A percentile compares a stretch with the other conserved stretches of the same genome.
Evolutionary conservation across 2,888 invertebrate species (phyloP).

Genomic region (Monopis laevigella): DNA sequence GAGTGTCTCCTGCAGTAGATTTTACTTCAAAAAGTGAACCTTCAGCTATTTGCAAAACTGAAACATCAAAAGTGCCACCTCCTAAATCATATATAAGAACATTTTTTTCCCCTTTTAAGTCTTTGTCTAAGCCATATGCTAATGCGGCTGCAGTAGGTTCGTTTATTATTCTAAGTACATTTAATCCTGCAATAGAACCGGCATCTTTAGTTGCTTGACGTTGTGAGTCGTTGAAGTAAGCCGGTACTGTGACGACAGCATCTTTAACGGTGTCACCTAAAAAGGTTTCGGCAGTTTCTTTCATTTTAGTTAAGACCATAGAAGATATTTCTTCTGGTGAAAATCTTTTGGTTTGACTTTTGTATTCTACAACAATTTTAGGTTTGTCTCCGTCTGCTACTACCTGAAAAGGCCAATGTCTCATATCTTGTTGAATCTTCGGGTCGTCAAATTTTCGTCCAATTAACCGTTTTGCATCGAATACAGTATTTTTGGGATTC

Average conservation of each 20-base stretch:
- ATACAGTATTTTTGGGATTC: conserved; percentile 84
- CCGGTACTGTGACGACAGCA: conserved; percentile 86
- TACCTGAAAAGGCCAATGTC: conserved; percentile 85
- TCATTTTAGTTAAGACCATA: conserved; percentile 88
- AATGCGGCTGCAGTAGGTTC: conserved; percentile 91
- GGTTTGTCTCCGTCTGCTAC: conserved; percentile 75
- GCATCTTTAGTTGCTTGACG: conserved; percentile 91
- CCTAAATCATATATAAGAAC: conserved; percentile 81
- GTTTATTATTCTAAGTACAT: conserved; percentile 89
- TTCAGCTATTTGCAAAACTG: conserved; percentile 88
- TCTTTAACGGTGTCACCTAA: conserved; percentile 77
- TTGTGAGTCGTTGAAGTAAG: conserved; percentile 85
- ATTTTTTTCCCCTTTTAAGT: conserved; percentile 77
- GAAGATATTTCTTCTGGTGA: conserved; percentile 87
- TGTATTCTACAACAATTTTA: conserved; percentile 78
- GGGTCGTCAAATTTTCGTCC: conserved; percentile 82
- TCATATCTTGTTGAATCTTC: conserved; percentile 81
- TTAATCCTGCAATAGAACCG: conserved; percentile 84
- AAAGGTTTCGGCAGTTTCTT: conserved; percentile 79
- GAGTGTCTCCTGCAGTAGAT: conserved; percentile 84
- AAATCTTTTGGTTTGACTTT: conserved; percentile 78
- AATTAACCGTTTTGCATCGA: conserved; percentile 85
- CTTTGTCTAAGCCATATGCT: conserved; percentile 84
- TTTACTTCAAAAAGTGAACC: conserved; percentile 83
- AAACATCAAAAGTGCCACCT: conserved; percentile 94